phyloP scores from a whole-genome alignment of 2,888 invertebrate species.

The Diabrotica balteata region DNA sequence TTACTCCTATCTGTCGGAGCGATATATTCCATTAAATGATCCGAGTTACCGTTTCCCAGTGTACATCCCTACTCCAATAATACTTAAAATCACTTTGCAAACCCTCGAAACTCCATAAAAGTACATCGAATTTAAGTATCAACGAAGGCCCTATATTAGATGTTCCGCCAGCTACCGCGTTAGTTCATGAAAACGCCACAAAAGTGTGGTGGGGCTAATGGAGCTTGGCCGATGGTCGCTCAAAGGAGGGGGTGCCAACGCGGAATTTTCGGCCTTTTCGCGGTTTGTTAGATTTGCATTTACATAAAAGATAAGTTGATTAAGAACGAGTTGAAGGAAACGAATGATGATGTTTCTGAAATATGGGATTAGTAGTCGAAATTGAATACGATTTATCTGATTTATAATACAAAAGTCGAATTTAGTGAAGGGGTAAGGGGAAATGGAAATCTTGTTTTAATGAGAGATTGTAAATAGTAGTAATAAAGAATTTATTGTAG shows the following conservation, averaged over 20 bases:
- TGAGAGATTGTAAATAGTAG: no score
- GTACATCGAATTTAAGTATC: conserved; percentile 2
- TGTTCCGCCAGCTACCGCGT: conserved; percentile 17
- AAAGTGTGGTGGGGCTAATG: conserved; percentile 37
- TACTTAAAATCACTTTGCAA: background rate
- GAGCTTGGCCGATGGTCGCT: conserved; percentile 21
- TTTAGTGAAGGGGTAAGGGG: no score
- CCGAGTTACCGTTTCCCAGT: background rate
- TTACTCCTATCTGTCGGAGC: background rate
- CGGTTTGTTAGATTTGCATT: conserved; percentile 15
- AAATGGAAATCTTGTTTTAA: no score
- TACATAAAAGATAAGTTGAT: background rate
- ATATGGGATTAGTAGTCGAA: no score
- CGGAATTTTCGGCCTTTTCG: conserved; percentile 30
- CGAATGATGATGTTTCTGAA: no score
- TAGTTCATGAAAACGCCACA: conserved; percentile 35
- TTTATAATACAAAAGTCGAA: no score
- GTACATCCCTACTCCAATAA: background rate
- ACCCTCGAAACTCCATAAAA: background rate
- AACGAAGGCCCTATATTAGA: conserved; percentile 6
- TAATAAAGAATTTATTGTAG: no score
- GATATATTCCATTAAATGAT: background rate
- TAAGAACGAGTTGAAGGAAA: no score
- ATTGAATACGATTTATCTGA: no score
- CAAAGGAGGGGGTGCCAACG: conserved; percentile 1